Conservation (phyloP, 2,888 invertebrate species). For the Phengaris arion region DNA sequence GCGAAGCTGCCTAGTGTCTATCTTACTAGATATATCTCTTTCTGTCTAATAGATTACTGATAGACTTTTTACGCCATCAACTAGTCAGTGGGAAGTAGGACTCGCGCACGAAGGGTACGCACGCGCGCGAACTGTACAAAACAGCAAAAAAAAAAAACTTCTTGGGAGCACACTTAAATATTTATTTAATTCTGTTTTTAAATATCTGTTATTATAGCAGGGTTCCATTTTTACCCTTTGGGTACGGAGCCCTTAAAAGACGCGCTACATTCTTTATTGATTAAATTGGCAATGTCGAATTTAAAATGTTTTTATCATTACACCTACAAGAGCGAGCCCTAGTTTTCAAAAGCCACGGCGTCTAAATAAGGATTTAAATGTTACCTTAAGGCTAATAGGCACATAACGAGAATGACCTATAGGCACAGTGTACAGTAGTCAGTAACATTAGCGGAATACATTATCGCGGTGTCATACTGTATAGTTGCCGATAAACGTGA, state of each 20-base stretch:
- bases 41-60: neutral
- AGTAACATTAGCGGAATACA: slow-evolving; percentile 29
- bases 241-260: no score
- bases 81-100: no score
- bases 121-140: no score
- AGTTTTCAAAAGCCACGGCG: neutral
- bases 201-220: no score
- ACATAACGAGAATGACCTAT: slow-evolving; percentile 10
- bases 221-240: no score
- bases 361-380: slow-evolving; percentile 17
- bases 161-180: no score
- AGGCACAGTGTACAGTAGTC: neutral
- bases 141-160: no score
- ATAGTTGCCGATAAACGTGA: neutral
- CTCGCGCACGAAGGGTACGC: no score
- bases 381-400: neutral
- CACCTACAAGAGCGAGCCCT: neutral
- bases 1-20: no score
- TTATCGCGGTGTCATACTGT: neutral
- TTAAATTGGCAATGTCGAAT: neutral
- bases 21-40: no score
- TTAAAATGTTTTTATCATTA: neutral
- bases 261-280: no score
- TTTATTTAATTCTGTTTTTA: no score
- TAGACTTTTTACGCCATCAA: neutral